Percentiles rank a stretch among this genome's conserved stretches.
Evolutionary conservation across 2,797 vertebrate genomes (phyloP).

Genomic region (Limosa lapponica): DNA sequence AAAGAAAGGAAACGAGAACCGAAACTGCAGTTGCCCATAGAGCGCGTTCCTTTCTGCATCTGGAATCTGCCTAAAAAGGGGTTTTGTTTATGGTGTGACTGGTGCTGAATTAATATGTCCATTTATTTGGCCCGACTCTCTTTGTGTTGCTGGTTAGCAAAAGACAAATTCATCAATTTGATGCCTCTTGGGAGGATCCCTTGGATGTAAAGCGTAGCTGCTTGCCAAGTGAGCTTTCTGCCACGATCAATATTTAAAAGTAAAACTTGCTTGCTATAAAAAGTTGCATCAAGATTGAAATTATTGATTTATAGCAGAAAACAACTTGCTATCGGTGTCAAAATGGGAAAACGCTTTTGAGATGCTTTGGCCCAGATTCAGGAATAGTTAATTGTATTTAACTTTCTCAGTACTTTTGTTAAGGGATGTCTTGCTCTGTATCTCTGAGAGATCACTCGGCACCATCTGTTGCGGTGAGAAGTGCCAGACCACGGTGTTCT

Average conservation of each 20-base stretch:
- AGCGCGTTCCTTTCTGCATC: not conserved
- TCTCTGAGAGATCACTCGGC: not conserved
- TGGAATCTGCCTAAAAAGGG: not conserved
- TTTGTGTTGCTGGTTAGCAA: not conserved
- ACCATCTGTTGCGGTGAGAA: not conserved
- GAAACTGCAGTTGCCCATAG: not conserved
- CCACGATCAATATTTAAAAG: constrained; percentile 9
- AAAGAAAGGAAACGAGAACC: not conserved
- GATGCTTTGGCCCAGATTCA: not conserved
- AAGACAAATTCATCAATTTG: constrained; percentile 4
- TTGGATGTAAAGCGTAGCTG: not conserved
- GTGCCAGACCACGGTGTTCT: not conserved
- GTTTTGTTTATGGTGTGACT: not conserved
- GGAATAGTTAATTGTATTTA: not conserved
- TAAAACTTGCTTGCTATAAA: not conserved
- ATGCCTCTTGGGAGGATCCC: constrained; percentile 1
- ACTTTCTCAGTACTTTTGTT: not conserved
- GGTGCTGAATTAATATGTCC: constrained; percentile 26
- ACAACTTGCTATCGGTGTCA: not conserved
- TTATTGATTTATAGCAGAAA: constrained; percentile 3
- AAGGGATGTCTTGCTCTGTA: not conserved
- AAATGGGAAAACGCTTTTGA: not conserved
- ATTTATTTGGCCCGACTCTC: not conserved
- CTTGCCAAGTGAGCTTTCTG: constrained; percentile 26
- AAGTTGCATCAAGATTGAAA: not conserved